A percentile compares a stretch with the other conserved stretches of the same genome.
Conservation (phyloP, 2,113 vertebrate genomes). For the Dipodomys spectabilis region DNA sequence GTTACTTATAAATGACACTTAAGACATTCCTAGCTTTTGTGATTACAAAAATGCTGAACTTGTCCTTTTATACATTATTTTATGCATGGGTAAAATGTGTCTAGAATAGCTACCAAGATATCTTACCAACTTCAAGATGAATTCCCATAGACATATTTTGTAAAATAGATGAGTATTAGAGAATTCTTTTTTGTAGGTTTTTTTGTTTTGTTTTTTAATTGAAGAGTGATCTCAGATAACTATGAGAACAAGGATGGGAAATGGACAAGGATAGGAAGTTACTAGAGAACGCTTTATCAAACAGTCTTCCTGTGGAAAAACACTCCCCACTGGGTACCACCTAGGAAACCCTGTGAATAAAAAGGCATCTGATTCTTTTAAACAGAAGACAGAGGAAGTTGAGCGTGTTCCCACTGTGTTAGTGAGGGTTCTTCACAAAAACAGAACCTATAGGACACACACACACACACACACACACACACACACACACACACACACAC, state of each 20-base stretch:
- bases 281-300: not conserved
- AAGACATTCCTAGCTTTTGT: not conserved
- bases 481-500: not conserved
- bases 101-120: not conserved
- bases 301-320: not conserved
- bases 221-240: not conserved
- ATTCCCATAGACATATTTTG: not conserved
- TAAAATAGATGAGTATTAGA: not conserved
- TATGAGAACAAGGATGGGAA: not conserved
- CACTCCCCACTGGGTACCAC: not conserved
- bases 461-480: not conserved
- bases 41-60: slow-evolving; percentile 39
- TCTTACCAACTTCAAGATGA: not conserved
- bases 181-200: too few relatives aligned
- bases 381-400: not conserved
- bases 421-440: not conserved
- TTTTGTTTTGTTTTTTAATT: not conserved
- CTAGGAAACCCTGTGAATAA: not conserved
- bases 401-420: not conserved
- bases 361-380: not conserved
- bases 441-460: not conserved
- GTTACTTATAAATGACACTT: not conserved
- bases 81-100: not conserved
- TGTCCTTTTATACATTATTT: not conserved
- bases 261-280: not conserved